Base-by-base conservation (phyloP, 2,113 vertebrate genomes). In the Clinocottus analis region DNA sequence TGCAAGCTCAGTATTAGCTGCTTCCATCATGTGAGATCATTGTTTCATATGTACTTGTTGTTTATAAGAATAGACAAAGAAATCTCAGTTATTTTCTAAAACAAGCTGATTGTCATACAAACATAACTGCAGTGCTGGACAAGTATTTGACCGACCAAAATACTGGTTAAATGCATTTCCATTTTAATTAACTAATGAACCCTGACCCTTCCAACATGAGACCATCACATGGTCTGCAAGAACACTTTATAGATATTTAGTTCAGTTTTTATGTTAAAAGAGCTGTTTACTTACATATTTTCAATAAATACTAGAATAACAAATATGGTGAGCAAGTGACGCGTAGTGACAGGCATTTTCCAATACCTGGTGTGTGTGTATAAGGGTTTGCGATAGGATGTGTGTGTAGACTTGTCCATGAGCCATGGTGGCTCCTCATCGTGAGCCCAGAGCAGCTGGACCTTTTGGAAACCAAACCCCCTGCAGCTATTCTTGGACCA, bases 371-470 rank as follows among this genome's bases (percentile, higher is more conserved):
- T 16, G 41, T 45, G 43, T 8, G 45, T 9, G 45, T 47, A 0
- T 27, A 37, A 10, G 8, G 13, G 35, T 23, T 33, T 39, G 31
- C 0, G 49, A n/a, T 58, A 33, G 19, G 47, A 33, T 14, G 56
- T 14, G 29, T 29, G 31, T 12, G 33, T 75, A 27, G 74, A 79
- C 79, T 43, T 82, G 79, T 64, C 55, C 65, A 27, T 62, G 69
- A 63, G 71, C 85, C 53, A 21, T 33, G 75, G 65, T 80, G 66
- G 77, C 69, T 87, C 79, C 39, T 68, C 72, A 62, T 80, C 4
- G 37, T 76, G 55, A 35, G 55, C 16, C 16, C 25, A 82, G 75
- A 76, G 68, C 55, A 60, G 21, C 71, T 84, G 82, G n/a, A n/a
- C n/a, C n/a, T n/a, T n/a, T n/a, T n/a, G n/a, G n/a, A n/a, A n/a